Base-by-base conservation (phyloP, 2,888 invertebrate species). In the Mantis religiosa region DNA sequence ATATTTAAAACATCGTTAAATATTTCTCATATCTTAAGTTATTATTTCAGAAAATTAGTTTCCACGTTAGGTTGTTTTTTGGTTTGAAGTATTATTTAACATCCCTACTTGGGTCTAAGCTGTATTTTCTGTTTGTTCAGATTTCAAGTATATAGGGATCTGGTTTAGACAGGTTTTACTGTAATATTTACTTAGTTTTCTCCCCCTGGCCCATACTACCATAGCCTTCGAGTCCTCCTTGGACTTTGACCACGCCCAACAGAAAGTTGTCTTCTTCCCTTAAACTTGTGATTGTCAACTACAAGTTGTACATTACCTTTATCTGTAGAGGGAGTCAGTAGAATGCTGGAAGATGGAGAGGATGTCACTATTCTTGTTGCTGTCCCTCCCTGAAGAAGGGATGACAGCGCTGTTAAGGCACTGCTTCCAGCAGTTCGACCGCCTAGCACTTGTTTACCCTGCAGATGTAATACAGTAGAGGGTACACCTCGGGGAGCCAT, bases 351-450 rank as follows among this genome's bases (percentile, higher is more conserved):
- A 30, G 92, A 88, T 71, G 54, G 54, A 28, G 91, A 89, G 20
- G 91, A 91, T 90, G 86, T 90, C 90, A 89, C 90, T 91, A 28
- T 90, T 86, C 27, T 88, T 28, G 91, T 82, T 90, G 81, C 91
- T 90, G 92, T 92, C 30, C 92, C 91, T 89, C 91, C 91, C 88
- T 92, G 92, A 14, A 93, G 89, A 85, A 92, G 89, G 34, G 92
- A 91, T 15, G 92, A 90, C 41, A 91, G 87, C 20, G 91, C 90
- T 85, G 91, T 91, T 83, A 90, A 90, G 28, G 90, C 90, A n/a
- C 89, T 90, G n/a, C 90, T 89, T 86, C 90, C 41, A 7, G 90
- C 71, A 28, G 89, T n/a, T 34, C 89, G 83, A 8, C 87, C 87
- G 14, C 87, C 89, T 25, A 88, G 84, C 88, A 88, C n/a, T 54